These are phyloP conservation scores for Vimba vimba DNA, from an alignment of 2,113 vertebrate genomes.

Conservation along the genomic window DNA sequence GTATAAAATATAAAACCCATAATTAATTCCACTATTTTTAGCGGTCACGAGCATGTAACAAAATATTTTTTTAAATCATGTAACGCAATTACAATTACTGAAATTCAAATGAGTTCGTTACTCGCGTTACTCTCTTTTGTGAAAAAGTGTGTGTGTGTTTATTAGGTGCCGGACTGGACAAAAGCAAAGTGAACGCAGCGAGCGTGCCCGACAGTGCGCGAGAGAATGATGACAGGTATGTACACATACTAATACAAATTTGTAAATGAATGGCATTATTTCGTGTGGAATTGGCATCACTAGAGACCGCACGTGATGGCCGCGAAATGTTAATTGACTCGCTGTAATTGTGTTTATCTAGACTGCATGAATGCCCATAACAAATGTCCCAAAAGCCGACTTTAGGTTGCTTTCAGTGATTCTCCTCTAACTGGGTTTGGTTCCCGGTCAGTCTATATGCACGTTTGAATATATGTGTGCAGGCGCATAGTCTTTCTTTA, in stretches of 20 bases:
- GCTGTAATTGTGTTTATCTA: neutral
- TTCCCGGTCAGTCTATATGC: neutral
- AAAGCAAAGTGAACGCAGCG: too few species aligned
- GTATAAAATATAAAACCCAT: neutral
- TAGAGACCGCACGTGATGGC: constrained; percentile 19
- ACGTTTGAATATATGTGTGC: too few species aligned
- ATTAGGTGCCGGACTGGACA: too few species aligned
- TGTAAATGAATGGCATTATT: neutral
- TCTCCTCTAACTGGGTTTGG: neutral
- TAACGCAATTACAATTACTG: too few species aligned
- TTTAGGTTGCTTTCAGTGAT: neutral
- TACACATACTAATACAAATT: neutral
- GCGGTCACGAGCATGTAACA: too few species aligned
- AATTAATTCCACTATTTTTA: neutral
- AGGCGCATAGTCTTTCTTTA: too few species aligned
- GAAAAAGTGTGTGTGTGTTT: too few species aligned
- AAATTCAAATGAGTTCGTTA: too few species aligned
- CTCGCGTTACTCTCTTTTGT: too few species aligned
- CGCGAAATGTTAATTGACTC: constrained; percentile 30
- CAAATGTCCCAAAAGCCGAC: neutral
- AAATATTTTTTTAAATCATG: too few species aligned
- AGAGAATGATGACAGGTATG: constrained; percentile 29
- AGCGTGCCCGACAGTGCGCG: too few species aligned
- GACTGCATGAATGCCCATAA: neutral
- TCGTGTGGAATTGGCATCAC: constrained; percentile 54